These are phyloP conservation scores for Hyposoter didymator DNA, from an alignment of 2,888 invertebrate genomes.

Conservation along the genomic window DNA sequence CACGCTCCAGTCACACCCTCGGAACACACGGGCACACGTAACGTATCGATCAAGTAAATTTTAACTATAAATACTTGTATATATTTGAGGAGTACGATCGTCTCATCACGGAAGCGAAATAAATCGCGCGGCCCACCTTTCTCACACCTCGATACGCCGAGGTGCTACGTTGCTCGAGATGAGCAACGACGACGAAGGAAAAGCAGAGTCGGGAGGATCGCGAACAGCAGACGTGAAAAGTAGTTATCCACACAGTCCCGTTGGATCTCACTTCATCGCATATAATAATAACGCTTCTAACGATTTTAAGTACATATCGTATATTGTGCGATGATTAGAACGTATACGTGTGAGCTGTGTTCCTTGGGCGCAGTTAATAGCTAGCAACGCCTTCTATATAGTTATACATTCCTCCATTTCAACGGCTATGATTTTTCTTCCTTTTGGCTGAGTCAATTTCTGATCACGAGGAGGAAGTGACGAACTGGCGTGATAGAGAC, in stretches of 20 bases:
- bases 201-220: constrained; percentile 4
- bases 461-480: constrained; percentile 58
- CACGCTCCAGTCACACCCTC: constrained; percentile 43
- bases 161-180: constrained; percentile 5
- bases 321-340: constrained; percentile 48
- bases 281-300: constrained; percentile 64
- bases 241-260: constrained; percentile 59
- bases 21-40: constrained; percentile 4
- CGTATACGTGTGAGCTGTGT: constrained; percentile 18
- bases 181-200: constrained; percentile 3
- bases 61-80: neutral
- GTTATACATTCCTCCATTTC: constrained; percentile 42
- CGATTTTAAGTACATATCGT: constrained; percentile 47
- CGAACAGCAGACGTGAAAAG: constrained; percentile 43
- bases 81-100: constrained; percentile 26
- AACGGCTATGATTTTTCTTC: constrained; percentile 31
- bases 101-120: constrained; percentile 57
- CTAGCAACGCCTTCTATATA: constrained; percentile 20
- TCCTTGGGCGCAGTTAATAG: constrained; percentile 45
- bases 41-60: constrained; percentile 1
- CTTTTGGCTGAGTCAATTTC: constrained; percentile 47
- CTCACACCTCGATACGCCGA: constrained; percentile 54
- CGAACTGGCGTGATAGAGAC: constrained; percentile 46
- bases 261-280: constrained; percentile 64
- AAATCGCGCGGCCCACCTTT: constrained; percentile 54